Evolutionary conservation across 2,888 invertebrate species (phyloP), one percentile per base, ranked within the genome.

Genomic region (Mythimna ferrago): DNA sequence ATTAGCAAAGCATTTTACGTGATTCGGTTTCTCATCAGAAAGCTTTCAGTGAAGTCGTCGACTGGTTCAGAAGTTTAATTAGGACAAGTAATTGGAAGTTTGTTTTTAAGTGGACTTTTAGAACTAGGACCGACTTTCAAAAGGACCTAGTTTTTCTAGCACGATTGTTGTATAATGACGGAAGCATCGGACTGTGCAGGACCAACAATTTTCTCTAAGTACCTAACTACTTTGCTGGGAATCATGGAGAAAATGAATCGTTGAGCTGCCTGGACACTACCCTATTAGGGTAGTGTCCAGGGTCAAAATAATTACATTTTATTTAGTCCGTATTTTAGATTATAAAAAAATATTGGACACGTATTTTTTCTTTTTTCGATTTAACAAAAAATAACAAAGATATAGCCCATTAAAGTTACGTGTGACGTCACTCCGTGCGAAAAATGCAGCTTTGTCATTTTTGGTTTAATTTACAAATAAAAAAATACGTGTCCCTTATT

Each of bases 1-100:
- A 70, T 70, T 51, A 57, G 66, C 53, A 48, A 66, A 84, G 41
- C 38, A 60, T 62, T 80, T 70, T 16, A 54, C 67, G 21, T 66
- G 58, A 35, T 71, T 63, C 60, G 58, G 57, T 68, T 71, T 75
- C 56, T 69, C 54, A 68, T 69, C 66, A 80, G 60, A 68, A 83
- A 66, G 70, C 66, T 80, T 66, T 75, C 51, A 70, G 65, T n/a
- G 41, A 68, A 71, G 70, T 80, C 61, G 63, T 66, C 41, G 61
- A 62, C 76, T 68, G 67, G 57, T 38, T 72, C 63, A 71, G 73
- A 78, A 74, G 73, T 83, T 81, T 76, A 78, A 86, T 76, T 73
- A 71, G 76, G 35, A 64, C 70, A 71, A 56, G 54, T 84, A 81
- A 86, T 76, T 78, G 73, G 78, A 81, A 86, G 78, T 86, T 79